Evolutionary conservation across 2,888 invertebrate genomes (phyloP).

Genomic region (Acanthococcus lagerstroemiae): DNA sequence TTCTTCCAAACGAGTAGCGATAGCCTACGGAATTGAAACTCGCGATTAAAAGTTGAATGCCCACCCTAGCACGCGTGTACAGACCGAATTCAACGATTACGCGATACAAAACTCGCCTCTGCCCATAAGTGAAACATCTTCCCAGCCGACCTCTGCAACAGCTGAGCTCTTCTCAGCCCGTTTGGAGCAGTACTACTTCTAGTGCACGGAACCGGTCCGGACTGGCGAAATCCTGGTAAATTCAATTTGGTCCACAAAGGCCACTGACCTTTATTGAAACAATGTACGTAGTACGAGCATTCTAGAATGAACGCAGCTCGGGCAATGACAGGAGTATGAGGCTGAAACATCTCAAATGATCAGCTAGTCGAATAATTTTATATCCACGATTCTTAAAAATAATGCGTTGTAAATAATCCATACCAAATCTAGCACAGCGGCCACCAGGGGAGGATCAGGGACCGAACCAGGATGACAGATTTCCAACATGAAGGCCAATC

Average conservation of each 20-base stretch:
- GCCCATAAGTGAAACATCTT: constrained; percentile 97
- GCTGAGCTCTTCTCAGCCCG: constrained; percentile 54
- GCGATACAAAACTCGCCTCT: constrained; percentile 53
- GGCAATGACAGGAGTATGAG: constrained; percentile 87
- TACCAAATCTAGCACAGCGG: constrained; percentile 88
- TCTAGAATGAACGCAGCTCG: constrained; percentile 86
- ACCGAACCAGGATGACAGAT: constrained; percentile 92
- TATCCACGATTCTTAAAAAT: no score
- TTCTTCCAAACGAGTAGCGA: constrained; percentile 84
- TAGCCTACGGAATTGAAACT: constrained; percentile 46
- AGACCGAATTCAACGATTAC: no score
- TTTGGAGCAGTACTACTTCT: constrained; percentile 44
- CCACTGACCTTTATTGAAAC: constrained; percentile 98
- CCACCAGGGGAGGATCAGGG: constrained; percentile 91
- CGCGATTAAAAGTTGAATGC: no score
- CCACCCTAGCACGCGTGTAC: no score
- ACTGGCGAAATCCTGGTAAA: constrained; percentile 61
- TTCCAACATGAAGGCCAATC: constrained; percentile 86
- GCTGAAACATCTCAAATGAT: no score
- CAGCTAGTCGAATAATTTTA: neutral
- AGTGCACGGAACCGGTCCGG: constrained; percentile 49
- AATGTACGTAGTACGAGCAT: constrained; percentile 91
- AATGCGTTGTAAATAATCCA: no score
- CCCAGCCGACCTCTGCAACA: constrained; percentile 80
- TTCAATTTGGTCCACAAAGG: constrained; percentile 94